Conservation (phyloP, 2,113 vertebrate genomes). For the Arvicanthis niloticus region DNA sequence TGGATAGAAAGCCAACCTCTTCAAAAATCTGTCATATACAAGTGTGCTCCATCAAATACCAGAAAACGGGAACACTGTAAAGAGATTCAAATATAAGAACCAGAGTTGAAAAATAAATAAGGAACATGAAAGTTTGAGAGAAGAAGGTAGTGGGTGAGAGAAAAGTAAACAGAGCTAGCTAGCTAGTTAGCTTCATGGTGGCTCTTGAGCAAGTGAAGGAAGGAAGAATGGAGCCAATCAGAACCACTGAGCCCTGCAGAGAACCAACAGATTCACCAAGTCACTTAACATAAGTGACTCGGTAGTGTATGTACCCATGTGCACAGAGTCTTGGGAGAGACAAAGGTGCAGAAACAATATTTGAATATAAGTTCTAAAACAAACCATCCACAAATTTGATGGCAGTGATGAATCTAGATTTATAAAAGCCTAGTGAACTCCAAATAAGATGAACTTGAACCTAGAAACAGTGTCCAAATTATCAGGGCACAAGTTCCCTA, state of each 20-base stretch:
- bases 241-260: not conserved
- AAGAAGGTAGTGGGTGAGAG: not conserved
- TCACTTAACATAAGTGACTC: not conserved
- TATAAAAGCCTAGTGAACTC: not conserved
- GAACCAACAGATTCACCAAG: not conserved
- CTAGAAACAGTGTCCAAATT: not conserved
- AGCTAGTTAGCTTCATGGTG: not conserved
- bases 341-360: not conserved
- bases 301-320: not conserved
- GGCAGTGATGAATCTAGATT: not conserved
- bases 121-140: not conserved
- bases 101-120: not conserved
- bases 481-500: not conserved
- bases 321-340: not conserved
- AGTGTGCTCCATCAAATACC: not conserved
- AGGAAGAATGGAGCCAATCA: not conserved
- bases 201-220: not conserved
- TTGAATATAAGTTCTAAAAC: not conserved
- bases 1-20: not conserved
- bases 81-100: not conserved
- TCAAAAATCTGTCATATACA: not conserved
- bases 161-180: not conserved
- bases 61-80: not conserved
- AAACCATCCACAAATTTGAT: not conserved
- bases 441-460: not conserved